Evolutionary conservation across 2,113 vertebrate genomes (phyloP).

Genomic region (Aleadryas rufinucha): DNA sequence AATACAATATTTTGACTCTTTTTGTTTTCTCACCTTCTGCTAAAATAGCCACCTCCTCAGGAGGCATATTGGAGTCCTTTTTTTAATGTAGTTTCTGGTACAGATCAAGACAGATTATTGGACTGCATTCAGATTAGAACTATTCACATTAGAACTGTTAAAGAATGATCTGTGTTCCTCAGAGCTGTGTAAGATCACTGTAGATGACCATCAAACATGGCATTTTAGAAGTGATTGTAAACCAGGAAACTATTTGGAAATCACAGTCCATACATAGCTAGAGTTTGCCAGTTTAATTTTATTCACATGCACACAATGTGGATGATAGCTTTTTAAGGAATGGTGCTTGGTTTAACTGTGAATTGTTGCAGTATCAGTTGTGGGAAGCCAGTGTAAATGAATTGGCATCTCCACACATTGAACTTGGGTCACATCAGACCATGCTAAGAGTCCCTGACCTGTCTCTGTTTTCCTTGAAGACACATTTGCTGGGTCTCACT

Average conservation of each 20-base stretch:
- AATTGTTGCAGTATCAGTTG: neutral
- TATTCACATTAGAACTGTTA: neutral
- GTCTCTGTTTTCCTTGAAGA: neutral
- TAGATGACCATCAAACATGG: accelerated
- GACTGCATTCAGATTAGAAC: neutral
- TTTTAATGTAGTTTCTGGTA: neutral
- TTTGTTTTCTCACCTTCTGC: neutral
- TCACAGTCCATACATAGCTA: neutral
- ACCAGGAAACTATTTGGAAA: neutral
- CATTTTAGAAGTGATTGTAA: neutral
- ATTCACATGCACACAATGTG: neutral
- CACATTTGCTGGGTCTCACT: neutral
- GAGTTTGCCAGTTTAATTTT: neutral
- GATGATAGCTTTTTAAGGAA: neutral
- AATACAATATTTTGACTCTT: neutral
- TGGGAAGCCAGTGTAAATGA: neutral
- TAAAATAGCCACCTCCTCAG: neutral
- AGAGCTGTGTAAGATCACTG: neutral
- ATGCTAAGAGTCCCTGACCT: neutral
- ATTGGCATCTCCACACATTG: neutral
- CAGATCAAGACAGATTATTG: neutral
- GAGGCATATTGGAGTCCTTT: neutral
- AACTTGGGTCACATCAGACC: neutral
- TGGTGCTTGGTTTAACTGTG: neutral
- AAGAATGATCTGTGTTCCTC: neutral